Evolutionary conservation across 2,888 invertebrate species (phyloP).

Genomic region (Erebia ligea): DNA sequence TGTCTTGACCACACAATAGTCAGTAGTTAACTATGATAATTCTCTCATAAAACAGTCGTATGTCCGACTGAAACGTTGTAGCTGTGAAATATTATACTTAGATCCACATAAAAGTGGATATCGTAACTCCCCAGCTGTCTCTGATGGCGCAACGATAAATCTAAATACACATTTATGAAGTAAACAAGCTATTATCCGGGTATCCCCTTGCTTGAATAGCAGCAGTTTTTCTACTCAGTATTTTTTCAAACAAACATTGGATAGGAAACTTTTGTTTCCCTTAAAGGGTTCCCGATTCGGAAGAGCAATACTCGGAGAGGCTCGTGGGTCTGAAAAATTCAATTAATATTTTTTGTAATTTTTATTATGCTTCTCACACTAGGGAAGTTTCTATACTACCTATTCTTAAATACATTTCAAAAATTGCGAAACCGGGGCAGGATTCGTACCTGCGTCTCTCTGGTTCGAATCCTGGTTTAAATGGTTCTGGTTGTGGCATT

Average conservation of each 20-base stretch:
- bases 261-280: not conserved
- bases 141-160: constrained; percentile 37
- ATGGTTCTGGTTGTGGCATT: too few species aligned
- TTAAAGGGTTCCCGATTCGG: not conserved
- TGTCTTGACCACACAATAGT: constrained; percentile 13
- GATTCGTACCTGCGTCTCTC: too few species aligned
- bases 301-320: not conserved
- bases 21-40: constrained; percentile 27
- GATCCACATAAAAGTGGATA: constrained; percentile 34
- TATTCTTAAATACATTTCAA: too few species aligned
- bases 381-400: too few species aligned
- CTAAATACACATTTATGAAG: constrained; percentile 28
- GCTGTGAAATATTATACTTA: constrained; percentile 30
- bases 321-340: not conserved
- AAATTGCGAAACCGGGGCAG: too few species aligned
- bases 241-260: not conserved
- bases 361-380: too few species aligned
- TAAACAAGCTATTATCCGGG: constrained; percentile 15
- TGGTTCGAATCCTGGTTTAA: too few species aligned
- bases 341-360: too few species aligned
- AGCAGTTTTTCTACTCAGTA: not conserved
- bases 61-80: not conserved
- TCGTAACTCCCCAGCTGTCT: constrained; percentile 32
- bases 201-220: not conserved
- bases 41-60: constrained; percentile 27